These are phyloP conservation scores for Charanyca ferruginea DNA, from an alignment of 2,888 invertebrate species.

Conservation along the genomic window DNA sequence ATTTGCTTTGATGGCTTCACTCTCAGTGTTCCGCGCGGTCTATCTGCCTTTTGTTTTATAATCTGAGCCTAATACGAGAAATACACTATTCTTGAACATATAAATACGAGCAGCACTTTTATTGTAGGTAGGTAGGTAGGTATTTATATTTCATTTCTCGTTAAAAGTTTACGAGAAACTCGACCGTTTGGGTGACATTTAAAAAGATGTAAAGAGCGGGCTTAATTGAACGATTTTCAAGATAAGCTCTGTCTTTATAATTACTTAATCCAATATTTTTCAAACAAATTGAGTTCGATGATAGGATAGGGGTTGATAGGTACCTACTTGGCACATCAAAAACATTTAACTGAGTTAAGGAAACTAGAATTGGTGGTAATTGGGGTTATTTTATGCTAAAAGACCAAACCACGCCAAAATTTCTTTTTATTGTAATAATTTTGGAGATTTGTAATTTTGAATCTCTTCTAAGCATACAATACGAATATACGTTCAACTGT, in stretches of 20 bases:
- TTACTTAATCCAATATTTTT: conserved; percentile 21
- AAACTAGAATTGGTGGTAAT: background rate
- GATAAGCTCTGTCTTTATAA: conserved; percentile 31
- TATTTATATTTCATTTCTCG: conserved; percentile 47
- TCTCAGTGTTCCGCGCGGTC: no score
- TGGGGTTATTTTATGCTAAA: background rate
- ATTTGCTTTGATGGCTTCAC: no score
- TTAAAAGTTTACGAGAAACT: conserved; percentile 52
- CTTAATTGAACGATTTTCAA: conserved; percentile 48
- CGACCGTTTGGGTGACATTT: conserved; percentile 35
- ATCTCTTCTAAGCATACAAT: no score
- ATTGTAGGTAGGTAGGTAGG: conserved; percentile 3
- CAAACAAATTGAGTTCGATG: conserved; percentile 17
- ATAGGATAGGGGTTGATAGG: no score
- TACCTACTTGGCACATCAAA: conserved; percentile 13
- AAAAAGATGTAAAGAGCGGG: conserved; percentile 27
- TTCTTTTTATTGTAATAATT: no score
- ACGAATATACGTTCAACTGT: no score
- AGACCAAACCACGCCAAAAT: no score
- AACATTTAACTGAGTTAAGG: background rate
- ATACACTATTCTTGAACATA: background rate
- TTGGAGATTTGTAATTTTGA: no score
- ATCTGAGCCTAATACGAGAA: background rate
- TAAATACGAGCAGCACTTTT: conserved; percentile 8
- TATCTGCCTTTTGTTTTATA: no score